Evolutionary conservation across 2,797 vertebrate genomes (phyloP), one percentile per base, ranked within the genome.

Genomic region (Xenops minutus): DNA sequence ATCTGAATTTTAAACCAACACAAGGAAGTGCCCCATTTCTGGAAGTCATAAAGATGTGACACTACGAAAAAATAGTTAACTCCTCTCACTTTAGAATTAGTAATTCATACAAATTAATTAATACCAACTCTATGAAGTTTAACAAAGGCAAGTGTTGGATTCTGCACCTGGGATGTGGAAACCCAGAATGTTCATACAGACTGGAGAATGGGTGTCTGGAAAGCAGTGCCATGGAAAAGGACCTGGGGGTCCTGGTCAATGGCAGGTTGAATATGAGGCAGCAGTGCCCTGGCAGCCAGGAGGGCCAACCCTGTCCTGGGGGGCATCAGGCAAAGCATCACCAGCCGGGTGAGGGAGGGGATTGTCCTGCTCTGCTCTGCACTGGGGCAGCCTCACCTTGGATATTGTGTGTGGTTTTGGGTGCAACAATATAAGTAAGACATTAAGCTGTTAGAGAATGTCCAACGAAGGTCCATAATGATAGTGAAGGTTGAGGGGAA

Each of bases 111-210:
- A 19, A 66, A 66, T 34, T 26, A 23, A 66, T 46, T 69, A 63
- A 58, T 58, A 77, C 29, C 17, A 71, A 34, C 37, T 5, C 2
- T 16, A 46, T 39, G 14, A 77, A 71, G 17, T 39, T 51, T 16
- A 58, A 64, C 58, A 64, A 64, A 46, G 18, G 10, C 14, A 71
- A 44, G n/a, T 26, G 11, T 19, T 34, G 24, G 29, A 58, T 72
- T 77, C 73, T 64, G 14, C 30, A 39, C 6, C n/a, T 52, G 49
- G 23, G 23, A 51, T 49, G 19, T 19, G 22, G 5, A 23, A 62
- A 2, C 2, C 13, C 4, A 6, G 9, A 6, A 14, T 41, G 12
- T 11, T 32, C 0, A 0, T 3, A 32, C 46, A 81, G 22, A 23
- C 10, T 36, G 15, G 21, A 30, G 10, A 62, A 26, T 14, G 3